A percentile compares a stretch with the other conserved stretches of the same genome.
These are phyloP conservation scores for Xestia sexstrigata DNA, from an alignment of 2,888 invertebrate species.

Conservation along the genomic window DNA sequence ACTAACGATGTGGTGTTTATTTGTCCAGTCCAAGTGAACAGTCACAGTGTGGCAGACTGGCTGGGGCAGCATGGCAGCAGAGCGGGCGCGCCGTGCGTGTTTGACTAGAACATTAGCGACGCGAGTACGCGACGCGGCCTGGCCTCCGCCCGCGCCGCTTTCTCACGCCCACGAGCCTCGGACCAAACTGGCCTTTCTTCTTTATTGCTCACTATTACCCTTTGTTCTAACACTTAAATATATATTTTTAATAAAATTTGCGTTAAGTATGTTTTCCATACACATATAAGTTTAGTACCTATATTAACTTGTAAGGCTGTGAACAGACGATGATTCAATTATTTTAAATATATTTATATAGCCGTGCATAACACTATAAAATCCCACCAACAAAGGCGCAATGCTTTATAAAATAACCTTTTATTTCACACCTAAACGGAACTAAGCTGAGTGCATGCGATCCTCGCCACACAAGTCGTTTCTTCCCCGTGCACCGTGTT, in stretches of 20 bases:
- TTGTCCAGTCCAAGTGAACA: slow-evolving; percentile 52
- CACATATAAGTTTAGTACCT: background rate
- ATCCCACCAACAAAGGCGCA: slow-evolving; percentile 13
- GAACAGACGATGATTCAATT: background rate
- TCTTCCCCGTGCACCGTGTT: slow-evolving; percentile 78
- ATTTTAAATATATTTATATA: slow-evolving; percentile 1
- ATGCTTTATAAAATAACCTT: slow-evolving; percentile 63
- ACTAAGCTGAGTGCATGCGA: slow-evolving; percentile 75
- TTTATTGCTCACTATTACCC: slow-evolving; percentile 76
- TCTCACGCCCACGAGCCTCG: slow-evolving; percentile 87
- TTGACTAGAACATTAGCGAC: slow-evolving; percentile 83
- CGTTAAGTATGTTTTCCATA: slow-evolving; percentile 11
- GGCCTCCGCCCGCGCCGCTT: slow-evolving; percentile 80
- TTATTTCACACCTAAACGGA: slow-evolving; percentile 77
- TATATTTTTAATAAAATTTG: slow-evolving; percentile 54
- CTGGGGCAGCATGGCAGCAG: slow-evolving; percentile 48
- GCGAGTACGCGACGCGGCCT: slow-evolving; percentile 67
- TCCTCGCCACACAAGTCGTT: slow-evolving; percentile 85
- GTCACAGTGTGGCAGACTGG: slow-evolving; percentile 57
- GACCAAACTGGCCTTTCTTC: slow-evolving; percentile 76
- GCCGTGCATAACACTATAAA: slow-evolving; percentile 20
- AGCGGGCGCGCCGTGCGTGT: slow-evolving; percentile 75
- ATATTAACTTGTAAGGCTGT: slow-evolving; percentile 3
- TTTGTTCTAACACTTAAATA: slow-evolving; percentile 68
- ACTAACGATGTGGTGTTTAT: slow-evolving; percentile 60